phyloP scores from a whole-genome alignment of 2,113 vertebrate genomes.

The Benthochromis sp. region DNA sequence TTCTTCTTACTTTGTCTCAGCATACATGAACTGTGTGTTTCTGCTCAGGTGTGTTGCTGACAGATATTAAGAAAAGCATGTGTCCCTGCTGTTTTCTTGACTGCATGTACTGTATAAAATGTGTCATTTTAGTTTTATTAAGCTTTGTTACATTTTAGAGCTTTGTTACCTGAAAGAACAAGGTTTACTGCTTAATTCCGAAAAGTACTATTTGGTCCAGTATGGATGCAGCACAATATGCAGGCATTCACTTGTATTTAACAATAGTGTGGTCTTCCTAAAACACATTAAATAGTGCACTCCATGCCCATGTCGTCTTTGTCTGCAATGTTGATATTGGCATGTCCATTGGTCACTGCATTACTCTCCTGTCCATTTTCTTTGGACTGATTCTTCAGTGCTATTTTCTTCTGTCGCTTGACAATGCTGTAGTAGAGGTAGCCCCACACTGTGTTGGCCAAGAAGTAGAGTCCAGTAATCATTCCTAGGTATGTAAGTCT shows the following conservation, averaged over 20 bases:
- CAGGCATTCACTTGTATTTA: not conserved
- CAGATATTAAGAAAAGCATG: not conserved
- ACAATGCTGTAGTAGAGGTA: slow-evolving; percentile 48
- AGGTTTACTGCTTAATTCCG: not conserved
- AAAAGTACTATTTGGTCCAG: not conserved
- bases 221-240: not conserved
- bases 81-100: not conserved
- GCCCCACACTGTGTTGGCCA: slow-evolving; percentile 48
- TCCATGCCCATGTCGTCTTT: slow-evolving; percentile 52
- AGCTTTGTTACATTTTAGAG: not conserved
- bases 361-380: slow-evolving; percentile 29
- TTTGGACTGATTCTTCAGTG: slow-evolving; percentile 42
- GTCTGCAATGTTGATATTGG: slow-evolving; percentile 23
- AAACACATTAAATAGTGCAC: slow-evolving; percentile 59
- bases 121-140: accelerated
- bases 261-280: not conserved
- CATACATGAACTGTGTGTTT: not conserved
- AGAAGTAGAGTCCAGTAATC: slow-evolving; percentile 45
- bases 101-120: not conserved
- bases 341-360: not conserved
- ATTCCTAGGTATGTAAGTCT: slow-evolving; percentile 67
- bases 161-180: not conserved
- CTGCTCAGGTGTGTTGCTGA: not conserved
- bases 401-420: slow-evolving; percentile 53
- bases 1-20: not conserved